A percentile compares a stretch with the other conserved stretches of the same genome.
These are phyloP conservation scores for Clivina fossor DNA, from an alignment of 2,888 invertebrate genomes.

Conservation along the genomic window DNA sequence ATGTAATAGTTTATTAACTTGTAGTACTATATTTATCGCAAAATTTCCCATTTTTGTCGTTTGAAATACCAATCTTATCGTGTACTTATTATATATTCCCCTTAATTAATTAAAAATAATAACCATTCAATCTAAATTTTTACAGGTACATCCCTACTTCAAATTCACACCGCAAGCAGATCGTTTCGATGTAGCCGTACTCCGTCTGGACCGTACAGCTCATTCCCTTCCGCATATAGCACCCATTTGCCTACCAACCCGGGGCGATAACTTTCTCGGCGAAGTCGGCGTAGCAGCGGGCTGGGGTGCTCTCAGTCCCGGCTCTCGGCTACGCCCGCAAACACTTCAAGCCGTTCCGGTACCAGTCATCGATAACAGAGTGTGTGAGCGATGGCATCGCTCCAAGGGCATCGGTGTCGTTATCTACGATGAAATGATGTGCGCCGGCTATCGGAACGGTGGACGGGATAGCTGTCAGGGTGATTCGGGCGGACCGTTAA, in stretches of 20 bases:
- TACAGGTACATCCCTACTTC: slow-evolving; percentile 85
- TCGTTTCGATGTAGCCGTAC: slow-evolving; percentile 87
- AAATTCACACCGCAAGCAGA: slow-evolving; percentile 92
- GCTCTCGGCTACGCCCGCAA: slow-evolving; percentile 83
- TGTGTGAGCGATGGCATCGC: slow-evolving; percentile 70
- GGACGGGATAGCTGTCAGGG: slow-evolving; percentile 80
- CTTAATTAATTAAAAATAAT: too few species aligned
- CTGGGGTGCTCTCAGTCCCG: slow-evolving; percentile 86
- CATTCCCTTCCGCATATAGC: slow-evolving; percentile 89
- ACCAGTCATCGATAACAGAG: slow-evolving; percentile 86
- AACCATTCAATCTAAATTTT: slow-evolving; percentile 32
- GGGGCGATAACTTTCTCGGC: slow-evolving; percentile 86
- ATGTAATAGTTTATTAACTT: too few species aligned
- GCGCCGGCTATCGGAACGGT: slow-evolving; percentile 87
- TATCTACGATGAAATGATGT: slow-evolving; percentile 94
- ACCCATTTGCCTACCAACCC: slow-evolving; percentile 88
- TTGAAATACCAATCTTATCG: too few species aligned
- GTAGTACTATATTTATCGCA: too few species aligned
- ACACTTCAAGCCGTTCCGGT: slow-evolving; percentile 90
- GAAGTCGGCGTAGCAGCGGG: slow-evolving; percentile 92
- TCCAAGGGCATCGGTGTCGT: slow-evolving; percentile 82
- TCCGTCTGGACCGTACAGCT: slow-evolving; percentile 84
- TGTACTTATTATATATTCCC: too few species aligned
- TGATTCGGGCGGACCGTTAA: slow-evolving; percentile 86
- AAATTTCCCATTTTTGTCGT: too few species aligned